Percentiles rank a stretch among this genome's conserved stretches.
Conservation (phyloP, 2,888 invertebrate genomes). For the Pachliopta kotzebuea region DNA sequence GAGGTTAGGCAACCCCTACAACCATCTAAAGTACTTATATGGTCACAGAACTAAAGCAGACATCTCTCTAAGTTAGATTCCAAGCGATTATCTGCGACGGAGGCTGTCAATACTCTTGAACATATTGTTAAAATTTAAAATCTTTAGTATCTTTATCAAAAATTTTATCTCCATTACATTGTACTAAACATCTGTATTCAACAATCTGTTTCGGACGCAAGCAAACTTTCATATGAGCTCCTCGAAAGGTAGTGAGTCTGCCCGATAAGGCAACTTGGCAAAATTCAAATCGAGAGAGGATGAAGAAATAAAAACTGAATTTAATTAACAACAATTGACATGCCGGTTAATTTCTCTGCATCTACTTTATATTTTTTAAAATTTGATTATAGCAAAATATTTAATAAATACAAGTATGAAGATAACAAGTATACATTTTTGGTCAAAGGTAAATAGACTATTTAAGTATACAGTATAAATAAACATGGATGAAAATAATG, state of each 20-base stretch:
- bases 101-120: too few relatives aligned
- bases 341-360: not conserved
- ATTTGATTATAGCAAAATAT: not conserved
- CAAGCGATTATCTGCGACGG: too few relatives aligned
- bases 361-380: too few relatives aligned
- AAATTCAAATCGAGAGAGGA: constrained; percentile 22
- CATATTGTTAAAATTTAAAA: not conserved
- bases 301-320: constrained; percentile 16
- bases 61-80: too few relatives aligned
- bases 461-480: too few relatives aligned
- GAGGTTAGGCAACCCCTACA: too few relatives aligned
- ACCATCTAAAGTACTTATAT: too few relatives aligned
- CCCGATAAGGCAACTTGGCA: constrained; percentile 27
- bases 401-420: not conserved
- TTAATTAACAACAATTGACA: constrained; percentile 19
- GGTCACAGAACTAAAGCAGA: too few relatives aligned
- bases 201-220: constrained; percentile 10
- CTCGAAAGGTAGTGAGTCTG: constrained; percentile 18
- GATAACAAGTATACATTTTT: too few relatives aligned
- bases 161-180: not conserved
- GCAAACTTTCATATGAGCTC: constrained; percentile 27
- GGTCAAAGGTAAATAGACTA: too few relatives aligned
- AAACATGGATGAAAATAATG: too few relatives aligned
- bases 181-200: not conserved
- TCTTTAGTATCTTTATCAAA: not conserved